These are phyloP conservation scores for Columbina picui DNA, from an alignment of 2,113 vertebrate species.

Conservation along the genomic window DNA sequence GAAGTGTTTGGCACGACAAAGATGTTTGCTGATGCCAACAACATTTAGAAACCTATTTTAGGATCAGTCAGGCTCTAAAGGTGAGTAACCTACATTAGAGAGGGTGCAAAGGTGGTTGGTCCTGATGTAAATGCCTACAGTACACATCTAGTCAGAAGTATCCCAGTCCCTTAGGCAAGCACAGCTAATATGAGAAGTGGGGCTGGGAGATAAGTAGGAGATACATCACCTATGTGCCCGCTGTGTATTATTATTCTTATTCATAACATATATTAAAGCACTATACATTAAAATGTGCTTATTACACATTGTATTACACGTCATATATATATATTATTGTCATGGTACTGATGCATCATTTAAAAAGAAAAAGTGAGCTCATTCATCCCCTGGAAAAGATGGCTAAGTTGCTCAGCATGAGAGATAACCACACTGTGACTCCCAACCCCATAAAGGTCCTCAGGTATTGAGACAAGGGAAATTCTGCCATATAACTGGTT, in stretches of 20 bases:
- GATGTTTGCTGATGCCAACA: neutral
- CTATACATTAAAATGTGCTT: neutral
- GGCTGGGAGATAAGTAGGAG: neutral
- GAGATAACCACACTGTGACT: neutral
- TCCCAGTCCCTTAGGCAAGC: neutral
- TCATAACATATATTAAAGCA: neutral
- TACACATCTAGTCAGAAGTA: neutral
- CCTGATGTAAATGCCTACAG: neutral
- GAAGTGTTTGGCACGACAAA: neutral
- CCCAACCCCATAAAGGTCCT: neutral
- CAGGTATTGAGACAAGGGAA: fast-evolving
- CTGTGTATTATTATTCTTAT: neutral
- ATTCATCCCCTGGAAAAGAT: neutral
- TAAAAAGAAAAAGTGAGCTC: neutral
- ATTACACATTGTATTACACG: neutral
- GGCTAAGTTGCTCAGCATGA: neutral
- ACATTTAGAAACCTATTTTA: neutral
- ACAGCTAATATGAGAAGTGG: neutral
- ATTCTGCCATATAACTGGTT: neutral
- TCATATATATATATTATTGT: neutral
- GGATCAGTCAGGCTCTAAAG: neutral
- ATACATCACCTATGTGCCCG: neutral
- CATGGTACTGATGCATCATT: neutral
- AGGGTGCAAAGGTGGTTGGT: neutral
- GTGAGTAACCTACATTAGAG: neutral